phyloP scores from a whole-genome alignment of 2,888 invertebrate species.

The Glyphotaelius pellucidus region DNA sequence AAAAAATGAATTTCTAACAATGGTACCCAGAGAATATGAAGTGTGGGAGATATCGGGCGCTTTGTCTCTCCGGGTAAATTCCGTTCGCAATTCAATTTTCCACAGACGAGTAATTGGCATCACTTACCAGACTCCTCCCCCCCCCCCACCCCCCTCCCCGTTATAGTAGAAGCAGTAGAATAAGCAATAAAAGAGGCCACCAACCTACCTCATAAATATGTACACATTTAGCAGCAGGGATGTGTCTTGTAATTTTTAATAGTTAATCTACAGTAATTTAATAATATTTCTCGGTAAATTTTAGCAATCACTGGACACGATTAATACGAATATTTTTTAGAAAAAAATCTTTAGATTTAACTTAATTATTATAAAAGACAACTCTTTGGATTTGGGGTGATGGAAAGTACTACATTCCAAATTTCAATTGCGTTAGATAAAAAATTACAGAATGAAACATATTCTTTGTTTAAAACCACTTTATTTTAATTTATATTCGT shows the following conservation, averaged over 20 bases:
- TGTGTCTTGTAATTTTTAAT: not conserved
- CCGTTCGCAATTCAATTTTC: not conserved
- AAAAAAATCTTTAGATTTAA: no score
- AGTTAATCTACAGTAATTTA: not conserved
- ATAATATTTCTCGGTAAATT: no score
- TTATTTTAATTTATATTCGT: no score
- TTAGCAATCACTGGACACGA: no score
- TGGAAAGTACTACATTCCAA: no score
- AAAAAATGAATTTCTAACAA: conserved; percentile 12
- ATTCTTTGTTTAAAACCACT: no score
- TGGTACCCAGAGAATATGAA: not conserved
- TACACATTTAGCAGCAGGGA: not conserved
- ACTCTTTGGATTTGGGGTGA: no score
- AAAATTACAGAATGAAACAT: no score
- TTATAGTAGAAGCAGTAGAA: not conserved
- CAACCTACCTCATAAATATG: not conserved
- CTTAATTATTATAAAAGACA: no score
- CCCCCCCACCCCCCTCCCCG: no score
- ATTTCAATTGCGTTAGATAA: no score
- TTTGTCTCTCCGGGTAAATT: conserved; percentile 24
- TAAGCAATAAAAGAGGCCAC: not conserved
- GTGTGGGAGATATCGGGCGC: conserved; percentile 1
- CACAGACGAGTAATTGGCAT: conserved; percentile 28
- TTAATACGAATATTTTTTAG: no score
- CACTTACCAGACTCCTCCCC: not conserved